phyloP scores from a whole-genome alignment of 2,888 invertebrate species.

The Parasteatoda lunata region DNA sequence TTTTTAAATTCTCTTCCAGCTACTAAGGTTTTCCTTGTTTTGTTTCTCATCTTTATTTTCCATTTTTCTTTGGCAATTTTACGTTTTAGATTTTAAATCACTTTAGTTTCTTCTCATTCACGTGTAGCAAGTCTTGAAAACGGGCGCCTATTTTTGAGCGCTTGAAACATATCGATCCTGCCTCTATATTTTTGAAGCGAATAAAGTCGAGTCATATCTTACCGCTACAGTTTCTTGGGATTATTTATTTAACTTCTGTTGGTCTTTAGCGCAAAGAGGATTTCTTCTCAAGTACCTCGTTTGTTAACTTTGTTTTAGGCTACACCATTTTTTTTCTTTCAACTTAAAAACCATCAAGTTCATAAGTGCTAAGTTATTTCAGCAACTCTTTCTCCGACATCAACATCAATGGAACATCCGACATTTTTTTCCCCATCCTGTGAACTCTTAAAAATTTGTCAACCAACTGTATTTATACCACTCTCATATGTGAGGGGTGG shows the following conservation, averaged over 20 bases:
- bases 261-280: not conserved
- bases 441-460: constrained; percentile 1
- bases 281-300: not conserved
- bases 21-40: no score
- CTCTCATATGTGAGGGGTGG: constrained; percentile 18
- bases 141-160: no score
- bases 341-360: not conserved
- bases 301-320: constrained; percentile 1
- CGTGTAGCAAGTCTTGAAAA: no score
- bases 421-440: not conserved
- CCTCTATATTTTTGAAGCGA: no score
- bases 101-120: no score
- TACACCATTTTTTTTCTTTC: not conserved
- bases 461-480: not conserved
- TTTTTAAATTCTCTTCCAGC: no score
- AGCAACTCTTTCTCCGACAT: not conserved
- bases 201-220: no score
- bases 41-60: no score
- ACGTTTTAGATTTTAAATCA: no score
- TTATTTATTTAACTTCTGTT: not conserved
- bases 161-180: no score
- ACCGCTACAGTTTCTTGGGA: no score
- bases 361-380: not conserved
- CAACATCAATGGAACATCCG: not conserved
- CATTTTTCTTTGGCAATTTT: no score